Base-by-base conservation (phyloP, 2,888 invertebrate species). In the Incurvaria masculella region DNA sequence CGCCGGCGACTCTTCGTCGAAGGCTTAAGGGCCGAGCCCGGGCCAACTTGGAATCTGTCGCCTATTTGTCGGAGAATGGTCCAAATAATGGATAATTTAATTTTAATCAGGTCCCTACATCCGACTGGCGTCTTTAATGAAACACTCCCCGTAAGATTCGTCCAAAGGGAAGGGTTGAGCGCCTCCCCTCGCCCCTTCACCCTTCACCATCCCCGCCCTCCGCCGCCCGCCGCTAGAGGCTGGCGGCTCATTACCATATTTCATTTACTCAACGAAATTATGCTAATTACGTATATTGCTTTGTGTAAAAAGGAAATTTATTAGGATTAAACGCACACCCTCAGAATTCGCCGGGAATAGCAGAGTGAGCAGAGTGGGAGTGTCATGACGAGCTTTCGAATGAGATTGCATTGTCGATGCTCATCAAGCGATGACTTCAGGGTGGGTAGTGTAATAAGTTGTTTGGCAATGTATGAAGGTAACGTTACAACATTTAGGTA, bases 221-320 rank as follows among this genome's bases (percentile, higher is more conserved):
- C 41, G 20, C 20, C 47, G 19, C 72, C 74, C 33, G 33, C 3
- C 19, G 6, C n/a, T 17, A 17, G 41, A 41, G 41, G 21, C 18
- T 18, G 41, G 41, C 19, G 41, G 21, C 76, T 78, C 68, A 78
- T 78, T 78, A 78, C 75, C 78, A 78, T 78, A 78, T 78, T 78
- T 78, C 78, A 78, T 78, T 78, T 78, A 78, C 76, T 78, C 76
- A 76, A 78, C 78, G 73, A 78, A 78, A 78, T 78, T 78, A 78
- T 78, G 78, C 76, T 78, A 78, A 78, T 78, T 78, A 78, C 74
- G 78, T 78, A 78, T 78, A 78, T 78, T 78, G 78, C 78, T 78
- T 78, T 78, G 78, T 78, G 78, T 78, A 78, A 78, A 78, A 78
- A 78, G 78, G 78, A 78, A 78, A 78, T 78, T 78, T 78, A 76